Evolutionary conservation across 1,140 invertebrate genomes (phyloP).

Genomic region (Megalopta genalis): DNA sequence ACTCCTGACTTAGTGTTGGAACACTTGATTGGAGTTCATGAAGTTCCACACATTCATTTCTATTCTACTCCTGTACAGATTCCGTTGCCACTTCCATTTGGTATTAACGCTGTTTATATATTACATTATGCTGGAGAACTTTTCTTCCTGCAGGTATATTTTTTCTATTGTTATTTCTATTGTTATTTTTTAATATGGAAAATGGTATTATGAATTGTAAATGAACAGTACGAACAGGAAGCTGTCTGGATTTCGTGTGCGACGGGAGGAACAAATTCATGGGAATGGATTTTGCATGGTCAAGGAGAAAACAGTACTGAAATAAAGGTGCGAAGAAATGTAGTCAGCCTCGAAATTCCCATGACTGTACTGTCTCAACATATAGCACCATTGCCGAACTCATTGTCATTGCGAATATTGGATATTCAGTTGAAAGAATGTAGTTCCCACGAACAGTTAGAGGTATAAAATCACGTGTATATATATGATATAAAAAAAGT

Average conservation of each 20-base stretch:
- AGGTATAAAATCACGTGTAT: conserved; percentile 3
- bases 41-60: conserved; percentile 71
- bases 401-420: conserved; percentile 59
- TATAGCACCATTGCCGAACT: conserved; percentile 62
- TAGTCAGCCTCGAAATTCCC: conserved; percentile 65
- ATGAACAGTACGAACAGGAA: conserved; percentile 65
- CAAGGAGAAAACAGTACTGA: conserved; percentile 57
- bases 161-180: background rate
- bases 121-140: conserved; percentile 69
- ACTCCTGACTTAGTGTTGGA: conserved; percentile 64
- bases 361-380: conserved; percentile 49
- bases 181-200: conserved; percentile 1
- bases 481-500: conserved; percentile 23
- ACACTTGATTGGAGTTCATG: conserved; percentile 68
- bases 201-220: conserved; percentile 4
- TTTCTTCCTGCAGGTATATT: conserved; percentile 73
- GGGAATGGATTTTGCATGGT: conserved; percentile 71
- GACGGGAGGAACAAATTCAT: conserved; percentile 53
- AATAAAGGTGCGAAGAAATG: conserved; percentile 65
- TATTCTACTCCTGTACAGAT: conserved; percentile 64
- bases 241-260: conserved; percentile 68
- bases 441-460: conserved; percentile 19
- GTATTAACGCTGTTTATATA: conserved; percentile 65
- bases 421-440: conserved; percentile 64
- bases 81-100: conserved; percentile 71